Base-by-base conservation (phyloP, 2,888 invertebrate species). In the Caenorhabditis imperialis region DNA sequence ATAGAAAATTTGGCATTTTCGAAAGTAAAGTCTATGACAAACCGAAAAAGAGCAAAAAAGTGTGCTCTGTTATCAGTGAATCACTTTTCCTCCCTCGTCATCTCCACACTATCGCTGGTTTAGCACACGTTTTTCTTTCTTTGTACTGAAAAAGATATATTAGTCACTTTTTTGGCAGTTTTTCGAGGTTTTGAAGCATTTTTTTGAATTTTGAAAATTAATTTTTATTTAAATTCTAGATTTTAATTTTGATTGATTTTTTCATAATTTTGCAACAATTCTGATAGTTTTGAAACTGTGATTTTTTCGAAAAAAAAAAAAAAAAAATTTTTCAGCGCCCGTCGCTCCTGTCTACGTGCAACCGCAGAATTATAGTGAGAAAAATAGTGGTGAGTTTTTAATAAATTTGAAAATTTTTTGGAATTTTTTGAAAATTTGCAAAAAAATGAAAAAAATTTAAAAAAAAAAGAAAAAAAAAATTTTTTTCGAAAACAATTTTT, bases 261-360 rank as follows among this genome's bases (percentile, higher is more conserved):
- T 6, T 6, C 5, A 16, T 8, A 30, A 35, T 14, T 23, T 44
- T 18, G 44, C 5, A 16, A 5, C 44, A 5, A 5, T 44, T 44
- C 5, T 44, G n/a, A n/a, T n/a, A n/a, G n/a, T n/a, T n/a, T n/a
- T n/a, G n/a, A n/a, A n/a, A n/a, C n/a, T 8, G 44, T 3, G 23
- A 4, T 45, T 23, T 20, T n/a, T 45, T 23, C 5, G 4, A 14
- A 8, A 20, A 16, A 14, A n/a, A 22, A 1, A 35, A 48, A 51
- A 3, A 18, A 18, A 12, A 14, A 5, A 22, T 47, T 53, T 74
- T 74, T 27, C 74, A 73, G 73, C 73, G n/a, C 60, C 73, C 22
- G 48, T 73, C 10, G 73, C 65, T 40, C 73, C 73, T 16, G 55
- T 67, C 3, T 67, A 67, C 25, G 44, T 33, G 33, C 50, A 47